Percentiles rank a stretch among this genome's conserved stretches.
phyloP scores from a whole-genome alignment of 1,140 invertebrate genomes.

The Gonatopus flavifemur region DNA sequence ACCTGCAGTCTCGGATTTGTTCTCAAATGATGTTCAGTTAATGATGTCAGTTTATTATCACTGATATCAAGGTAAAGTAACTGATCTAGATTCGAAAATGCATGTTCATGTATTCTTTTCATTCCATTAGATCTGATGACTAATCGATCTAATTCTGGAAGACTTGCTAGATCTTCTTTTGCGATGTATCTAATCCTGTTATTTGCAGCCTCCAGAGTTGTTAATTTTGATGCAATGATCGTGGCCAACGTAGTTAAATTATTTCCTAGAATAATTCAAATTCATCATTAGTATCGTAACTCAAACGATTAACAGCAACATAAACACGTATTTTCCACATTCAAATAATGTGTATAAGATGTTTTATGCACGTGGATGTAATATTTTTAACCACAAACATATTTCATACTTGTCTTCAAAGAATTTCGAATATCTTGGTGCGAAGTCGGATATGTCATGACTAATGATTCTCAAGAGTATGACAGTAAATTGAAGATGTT shows the following conservation, averaged over 20 bases:
- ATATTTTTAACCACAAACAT: no score
- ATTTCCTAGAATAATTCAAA: conserved; percentile 29
- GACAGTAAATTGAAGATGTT: no score
- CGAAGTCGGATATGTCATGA: no score
- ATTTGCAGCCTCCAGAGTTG: conserved; percentile 65
- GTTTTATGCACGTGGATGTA: no score
- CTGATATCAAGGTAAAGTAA: conserved; percentile 70
- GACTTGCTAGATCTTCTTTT: conserved; percentile 65
- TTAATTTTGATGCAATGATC: conserved; percentile 60
- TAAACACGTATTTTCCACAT: no score
- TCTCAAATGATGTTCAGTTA: conserved; percentile 67
- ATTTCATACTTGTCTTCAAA: no score
- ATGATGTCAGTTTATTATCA: conserved; percentile 65
- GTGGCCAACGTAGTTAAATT: conserved; percentile 44
- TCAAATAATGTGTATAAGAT: no score
- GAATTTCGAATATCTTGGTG: no score
- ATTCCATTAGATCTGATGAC: conserved; percentile 66
- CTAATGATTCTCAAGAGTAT: no score
- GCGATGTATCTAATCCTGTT: conserved; percentile 65
- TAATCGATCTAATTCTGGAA: conserved; percentile 65
- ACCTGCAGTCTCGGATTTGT: conserved; percentile 68
- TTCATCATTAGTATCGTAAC: no score
- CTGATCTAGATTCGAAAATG: conserved; percentile 64
- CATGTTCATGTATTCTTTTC: conserved; percentile 66
- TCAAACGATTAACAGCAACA: no score